Evolutionary conservation across 64 coral and sea anemone genomes (phyloP).

Genomic region (Montipora cactus): DNA sequence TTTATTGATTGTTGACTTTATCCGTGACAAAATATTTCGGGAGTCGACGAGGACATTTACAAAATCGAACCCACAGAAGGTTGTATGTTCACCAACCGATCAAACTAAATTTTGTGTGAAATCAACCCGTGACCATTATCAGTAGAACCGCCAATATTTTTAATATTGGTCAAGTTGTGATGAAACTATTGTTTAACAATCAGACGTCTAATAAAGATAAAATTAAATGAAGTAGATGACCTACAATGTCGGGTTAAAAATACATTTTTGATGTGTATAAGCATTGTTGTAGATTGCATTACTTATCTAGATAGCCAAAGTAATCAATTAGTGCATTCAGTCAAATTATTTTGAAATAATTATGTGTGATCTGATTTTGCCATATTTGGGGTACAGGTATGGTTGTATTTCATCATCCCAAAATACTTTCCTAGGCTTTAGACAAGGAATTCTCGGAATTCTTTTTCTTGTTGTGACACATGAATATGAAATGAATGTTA

Average conservation of each 20-base stretch:
- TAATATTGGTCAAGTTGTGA: neutral
- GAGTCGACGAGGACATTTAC: too few species aligned
- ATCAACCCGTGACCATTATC: neutral
- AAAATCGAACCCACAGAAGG: too few species aligned
- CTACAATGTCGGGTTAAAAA: too few species aligned
- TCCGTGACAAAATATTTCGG: neutral
- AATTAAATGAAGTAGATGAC: neutral
- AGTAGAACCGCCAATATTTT: neutral
- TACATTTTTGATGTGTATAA: too few species aligned
- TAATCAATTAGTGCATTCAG: too few species aligned
- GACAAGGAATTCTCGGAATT: neutral
- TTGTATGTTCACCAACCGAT: neutral
- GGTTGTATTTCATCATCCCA: too few species aligned
- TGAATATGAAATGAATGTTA: conserved; percentile 4
- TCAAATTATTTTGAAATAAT: neutral
- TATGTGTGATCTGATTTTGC: too few species aligned
- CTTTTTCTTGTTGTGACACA: neutral
- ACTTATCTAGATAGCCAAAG: too few species aligned
- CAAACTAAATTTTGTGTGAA: neutral
- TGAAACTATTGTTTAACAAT: neutral
- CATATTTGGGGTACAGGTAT: too few species aligned
- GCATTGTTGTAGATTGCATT: too few species aligned
- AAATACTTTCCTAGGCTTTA: too few species aligned
- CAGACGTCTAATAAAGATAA: neutral
- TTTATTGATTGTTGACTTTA: neutral